Evolutionary conservation across 1,140 invertebrate genomes (phyloP).

Genomic region (Acromyrmex charruanus): DNA sequence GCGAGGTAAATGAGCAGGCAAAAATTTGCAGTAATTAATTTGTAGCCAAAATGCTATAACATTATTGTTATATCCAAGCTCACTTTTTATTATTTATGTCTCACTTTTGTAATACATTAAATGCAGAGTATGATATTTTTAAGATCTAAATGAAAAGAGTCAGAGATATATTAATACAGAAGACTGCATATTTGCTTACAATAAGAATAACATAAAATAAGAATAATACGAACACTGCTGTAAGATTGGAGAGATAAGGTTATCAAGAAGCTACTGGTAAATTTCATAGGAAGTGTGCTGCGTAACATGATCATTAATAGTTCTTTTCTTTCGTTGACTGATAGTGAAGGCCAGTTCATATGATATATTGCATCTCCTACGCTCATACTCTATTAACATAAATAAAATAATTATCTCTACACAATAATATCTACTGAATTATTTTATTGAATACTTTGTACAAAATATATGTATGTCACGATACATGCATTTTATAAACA

Average conservation of each 20-base stretch:
- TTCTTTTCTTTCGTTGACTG: conserved; percentile 28
- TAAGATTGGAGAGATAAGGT: conserved; percentile 55
- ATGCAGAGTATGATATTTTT: conserved; percentile 62
- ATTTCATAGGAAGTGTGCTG: conserved; percentile 44
- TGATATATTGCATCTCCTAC: conserved; percentile 17
- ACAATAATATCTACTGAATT: background rate
- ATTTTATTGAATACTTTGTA: background rate
- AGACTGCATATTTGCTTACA: background rate
- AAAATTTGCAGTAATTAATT: background rate
- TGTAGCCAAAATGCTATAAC: background rate
- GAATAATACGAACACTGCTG: conserved; percentile 42
- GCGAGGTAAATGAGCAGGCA: background rate
- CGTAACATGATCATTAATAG: conserved; percentile 58
- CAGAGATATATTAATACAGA: background rate
- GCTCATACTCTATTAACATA: conserved; percentile 12
- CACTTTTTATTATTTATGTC: background rate
- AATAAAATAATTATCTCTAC: conserved; percentile 2
- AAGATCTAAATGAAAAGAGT: conserved; percentile 51
- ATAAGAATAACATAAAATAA: background rate
- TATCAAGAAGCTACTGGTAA: conserved; percentile 49
- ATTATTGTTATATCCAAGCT: background rate
- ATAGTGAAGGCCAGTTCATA: conserved; percentile 31
- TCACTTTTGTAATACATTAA: conserved; percentile 55
- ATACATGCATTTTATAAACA: background rate
- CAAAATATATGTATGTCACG: background rate